phyloP scores from a whole-genome alignment of 2,113 vertebrate species.

The Chroicocephalus ridibundus region DNA sequence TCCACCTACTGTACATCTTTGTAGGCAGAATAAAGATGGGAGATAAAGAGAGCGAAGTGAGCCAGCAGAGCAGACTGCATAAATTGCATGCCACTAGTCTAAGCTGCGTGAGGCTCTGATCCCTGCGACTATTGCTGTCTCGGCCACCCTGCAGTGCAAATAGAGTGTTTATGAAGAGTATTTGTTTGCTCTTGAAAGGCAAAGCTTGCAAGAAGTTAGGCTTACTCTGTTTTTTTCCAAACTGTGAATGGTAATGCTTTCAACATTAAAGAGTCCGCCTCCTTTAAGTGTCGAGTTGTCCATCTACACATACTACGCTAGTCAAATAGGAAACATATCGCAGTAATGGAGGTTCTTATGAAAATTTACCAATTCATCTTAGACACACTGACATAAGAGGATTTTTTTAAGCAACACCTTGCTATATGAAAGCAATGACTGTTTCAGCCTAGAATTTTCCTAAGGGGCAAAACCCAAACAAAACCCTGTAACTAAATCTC shows the following conservation, averaged over 20 bases:
- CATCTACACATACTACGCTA: neutral
- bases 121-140: neutral
- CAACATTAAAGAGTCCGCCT: neutral
- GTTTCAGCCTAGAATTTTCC: neutral
- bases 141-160: constrained; percentile 27
- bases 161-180: neutral
- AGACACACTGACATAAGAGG: neutral
- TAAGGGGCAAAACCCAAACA: neutral
- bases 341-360: neutral
- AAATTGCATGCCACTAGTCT: constrained; percentile 51
- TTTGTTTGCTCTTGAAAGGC: neutral
- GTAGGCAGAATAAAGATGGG: constrained; percentile 53
- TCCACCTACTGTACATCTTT: constrained; percentile 46
- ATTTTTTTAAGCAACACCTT: constrained; percentile 9
- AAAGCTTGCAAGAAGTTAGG: neutral
- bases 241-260: constrained; percentile 8
- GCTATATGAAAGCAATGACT: constrained; percentile 1
- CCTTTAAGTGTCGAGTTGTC: neutral
- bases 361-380: neutral
- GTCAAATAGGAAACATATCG: neutral
- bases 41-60: constrained; percentile 67
- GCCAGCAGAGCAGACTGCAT: constrained; percentile 22
- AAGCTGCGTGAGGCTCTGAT: neutral
- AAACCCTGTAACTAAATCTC: neutral
- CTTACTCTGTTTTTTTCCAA: neutral